phyloP scores from a whole-genome alignment of 2,113 vertebrate species.

The Camarhynchus parvulus region DNA sequence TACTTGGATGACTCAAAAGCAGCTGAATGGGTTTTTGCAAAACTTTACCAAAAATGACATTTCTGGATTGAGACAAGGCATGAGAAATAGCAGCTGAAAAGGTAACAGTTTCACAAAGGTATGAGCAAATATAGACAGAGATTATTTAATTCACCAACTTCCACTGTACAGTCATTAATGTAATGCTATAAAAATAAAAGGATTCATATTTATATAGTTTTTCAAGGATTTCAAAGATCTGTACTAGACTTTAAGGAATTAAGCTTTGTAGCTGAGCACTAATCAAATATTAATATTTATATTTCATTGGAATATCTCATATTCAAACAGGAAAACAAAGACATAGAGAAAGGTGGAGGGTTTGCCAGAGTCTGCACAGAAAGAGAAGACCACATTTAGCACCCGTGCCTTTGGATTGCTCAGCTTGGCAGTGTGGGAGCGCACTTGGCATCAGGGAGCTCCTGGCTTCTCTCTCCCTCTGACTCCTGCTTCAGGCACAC shows the following conservation, averaged over 20 bases:
- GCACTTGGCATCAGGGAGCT: rapidly evolving
- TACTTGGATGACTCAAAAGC: slow-evolving; percentile 80
- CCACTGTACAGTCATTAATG: background rate
- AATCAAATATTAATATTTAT: slow-evolving; percentile 49
- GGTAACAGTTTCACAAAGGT: slow-evolving; percentile 52
- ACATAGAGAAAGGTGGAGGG: background rate
- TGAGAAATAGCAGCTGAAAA: slow-evolving; percentile 73
- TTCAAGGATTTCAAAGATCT: slow-evolving; percentile 24
- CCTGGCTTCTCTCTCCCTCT: background rate
- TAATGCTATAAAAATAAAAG: slow-evolving; percentile 10
- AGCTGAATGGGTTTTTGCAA: slow-evolving; percentile 68
- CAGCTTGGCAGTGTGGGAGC: background rate
- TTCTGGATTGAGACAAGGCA: slow-evolving; percentile 76
- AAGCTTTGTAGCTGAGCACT: slow-evolving; percentile 10
- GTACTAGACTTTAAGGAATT: slow-evolving; percentile 11
- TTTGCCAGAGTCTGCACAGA: background rate
- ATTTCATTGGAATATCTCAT: background rate
- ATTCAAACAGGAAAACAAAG: slow-evolving; percentile 44
- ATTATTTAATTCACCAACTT: slow-evolving; percentile 49
- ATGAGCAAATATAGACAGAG: slow-evolving; percentile 46
- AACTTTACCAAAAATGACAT: slow-evolving; percentile 69
- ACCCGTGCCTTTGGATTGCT: rapidly evolving
- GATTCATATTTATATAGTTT: slow-evolving; percentile 30
- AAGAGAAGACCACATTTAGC: background rate
- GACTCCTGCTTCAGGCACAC: background rate